Conservation (phyloP, 2,113 vertebrate species). For the Myxocyprinus asiaticus region DNA sequence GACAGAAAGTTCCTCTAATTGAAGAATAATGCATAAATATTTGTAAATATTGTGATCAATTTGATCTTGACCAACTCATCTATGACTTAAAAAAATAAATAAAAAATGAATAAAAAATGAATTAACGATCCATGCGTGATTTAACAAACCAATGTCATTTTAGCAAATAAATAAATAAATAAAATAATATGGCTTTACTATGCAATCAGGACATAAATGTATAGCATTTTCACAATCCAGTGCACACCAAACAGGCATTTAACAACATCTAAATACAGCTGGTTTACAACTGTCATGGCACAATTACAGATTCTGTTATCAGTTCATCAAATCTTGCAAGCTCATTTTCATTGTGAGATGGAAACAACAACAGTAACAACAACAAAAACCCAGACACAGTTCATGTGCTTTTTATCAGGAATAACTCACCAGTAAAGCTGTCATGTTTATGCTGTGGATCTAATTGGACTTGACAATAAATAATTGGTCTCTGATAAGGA, state of each 20-base stretch:
- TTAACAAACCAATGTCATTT: conserved; percentile 36
- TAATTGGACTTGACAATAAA: conserved; percentile 81
- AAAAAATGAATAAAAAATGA: not conserved
- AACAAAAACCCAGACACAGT: conserved; percentile 68
- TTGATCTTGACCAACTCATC: too few relatives aligned
- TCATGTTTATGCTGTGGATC: conserved; percentile 78
- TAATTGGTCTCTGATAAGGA: conserved; percentile 70
- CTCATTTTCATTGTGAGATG: conserved; percentile 68
- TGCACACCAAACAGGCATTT: conserved; percentile 50
- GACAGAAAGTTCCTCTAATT: too few relatives aligned
- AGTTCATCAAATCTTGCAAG: conserved; percentile 72
- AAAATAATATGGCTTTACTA: too few relatives aligned
- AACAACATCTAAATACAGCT: conserved; percentile 47
- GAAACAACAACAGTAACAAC: conserved; percentile 56
- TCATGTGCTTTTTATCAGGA: conserved; percentile 51
- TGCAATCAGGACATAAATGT: conserved; percentile 41
- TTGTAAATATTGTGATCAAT: too few relatives aligned
- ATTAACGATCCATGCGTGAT: conserved; percentile 31
- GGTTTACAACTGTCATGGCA: conserved; percentile 57
- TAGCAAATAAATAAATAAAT: too few relatives aligned
- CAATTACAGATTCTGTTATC: conserved; percentile 74
- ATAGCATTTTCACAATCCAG: conserved; percentile 48
- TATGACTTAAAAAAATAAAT: too few relatives aligned
- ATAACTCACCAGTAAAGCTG: conserved; percentile 69
- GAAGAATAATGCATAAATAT: too few relatives aligned